A percentile compares a stretch with the other conserved stretches of the same genome.
Evolutionary conservation across 1,140 invertebrate genomes (phyloP).

Genomic region (Tetranychus urticae): DNA sequence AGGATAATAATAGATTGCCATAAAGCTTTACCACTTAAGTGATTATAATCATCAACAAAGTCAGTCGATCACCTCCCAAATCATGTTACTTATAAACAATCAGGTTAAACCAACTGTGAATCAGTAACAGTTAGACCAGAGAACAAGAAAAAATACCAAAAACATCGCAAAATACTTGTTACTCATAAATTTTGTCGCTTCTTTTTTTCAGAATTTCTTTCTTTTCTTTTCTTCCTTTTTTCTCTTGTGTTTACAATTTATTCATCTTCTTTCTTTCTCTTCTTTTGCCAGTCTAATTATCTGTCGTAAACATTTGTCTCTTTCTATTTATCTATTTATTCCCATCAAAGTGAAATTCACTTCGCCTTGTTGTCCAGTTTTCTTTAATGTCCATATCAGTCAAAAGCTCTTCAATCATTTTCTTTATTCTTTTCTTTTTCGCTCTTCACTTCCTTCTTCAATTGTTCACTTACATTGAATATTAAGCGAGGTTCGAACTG

Average conservation of each 20-base stretch:
- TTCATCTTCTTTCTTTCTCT: background rate
- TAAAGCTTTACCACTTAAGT: background rate
- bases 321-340: background rate
- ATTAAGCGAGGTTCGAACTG: conserved; percentile 44
- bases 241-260: background rate
- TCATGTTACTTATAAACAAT: background rate
- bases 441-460: too few relatives aligned
- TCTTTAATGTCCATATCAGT: too few relatives aligned
- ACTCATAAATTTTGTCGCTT: too few relatives aligned
- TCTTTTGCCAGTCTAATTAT: too few relatives aligned
- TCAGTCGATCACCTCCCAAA: background rate
- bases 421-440: too few relatives aligned
- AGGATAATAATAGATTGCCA: background rate
- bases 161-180: too few relatives aligned
- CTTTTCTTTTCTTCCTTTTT: background rate
- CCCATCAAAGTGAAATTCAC: background rate
- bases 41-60: conserved; percentile 6
- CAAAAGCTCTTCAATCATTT: too few relatives aligned
- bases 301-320: too few relatives aligned
- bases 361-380: too few relatives aligned
- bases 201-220: background rate
- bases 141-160: too few relatives aligned
- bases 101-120: conserved; percentile 7
- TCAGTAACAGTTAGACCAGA: background rate
- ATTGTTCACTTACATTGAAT: conserved; percentile 44